phyloP scores from a whole-genome alignment of 2,888 invertebrate species.

The Tanypteryx hageni region DNA sequence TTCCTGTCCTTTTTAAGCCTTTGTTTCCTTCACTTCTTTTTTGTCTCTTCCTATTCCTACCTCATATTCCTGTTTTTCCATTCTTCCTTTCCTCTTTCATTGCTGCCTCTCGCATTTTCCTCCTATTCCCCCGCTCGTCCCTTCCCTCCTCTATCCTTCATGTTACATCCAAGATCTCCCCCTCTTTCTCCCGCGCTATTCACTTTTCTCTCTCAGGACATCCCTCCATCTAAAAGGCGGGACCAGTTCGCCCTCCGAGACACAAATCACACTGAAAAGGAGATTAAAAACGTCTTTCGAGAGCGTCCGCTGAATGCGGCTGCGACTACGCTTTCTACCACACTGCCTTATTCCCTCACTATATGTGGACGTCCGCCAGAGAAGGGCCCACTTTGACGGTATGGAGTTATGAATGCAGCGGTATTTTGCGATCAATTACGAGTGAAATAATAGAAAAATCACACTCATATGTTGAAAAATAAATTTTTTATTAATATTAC shows the following conservation, averaged over 20 bases:
- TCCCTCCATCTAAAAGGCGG: not conserved
- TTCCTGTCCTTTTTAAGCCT: constrained; percentile 3
- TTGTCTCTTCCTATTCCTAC: too few species aligned
- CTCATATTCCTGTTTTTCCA: not conserved
- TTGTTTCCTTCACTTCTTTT: not conserved
- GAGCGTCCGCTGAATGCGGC: not conserved
- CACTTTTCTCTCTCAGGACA: not conserved
- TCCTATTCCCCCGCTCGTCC: not conserved
- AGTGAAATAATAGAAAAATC: too few species aligned
- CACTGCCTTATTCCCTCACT: not conserved
- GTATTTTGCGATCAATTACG: too few species aligned
- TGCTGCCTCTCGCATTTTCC: not conserved
- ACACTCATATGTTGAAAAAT: too few species aligned
- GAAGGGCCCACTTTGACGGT: too few species aligned
- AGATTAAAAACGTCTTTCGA: constrained; percentile 46
- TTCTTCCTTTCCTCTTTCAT: not conserved
- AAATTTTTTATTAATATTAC: too few species aligned
- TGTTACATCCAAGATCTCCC: not conserved
- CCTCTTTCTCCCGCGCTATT: not conserved
- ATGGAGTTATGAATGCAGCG: too few species aligned
- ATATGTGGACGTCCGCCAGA: not conserved
- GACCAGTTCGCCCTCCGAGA: not conserved
- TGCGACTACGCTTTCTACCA: not conserved
- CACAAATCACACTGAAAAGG: constrained; percentile 55
- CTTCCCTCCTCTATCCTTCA: not conserved